Evolutionary conservation across 2,797 vertebrate genomes (phyloP), one percentile per base, ranked within the genome.

Genomic region (Lithobates sylvaticus): DNA sequence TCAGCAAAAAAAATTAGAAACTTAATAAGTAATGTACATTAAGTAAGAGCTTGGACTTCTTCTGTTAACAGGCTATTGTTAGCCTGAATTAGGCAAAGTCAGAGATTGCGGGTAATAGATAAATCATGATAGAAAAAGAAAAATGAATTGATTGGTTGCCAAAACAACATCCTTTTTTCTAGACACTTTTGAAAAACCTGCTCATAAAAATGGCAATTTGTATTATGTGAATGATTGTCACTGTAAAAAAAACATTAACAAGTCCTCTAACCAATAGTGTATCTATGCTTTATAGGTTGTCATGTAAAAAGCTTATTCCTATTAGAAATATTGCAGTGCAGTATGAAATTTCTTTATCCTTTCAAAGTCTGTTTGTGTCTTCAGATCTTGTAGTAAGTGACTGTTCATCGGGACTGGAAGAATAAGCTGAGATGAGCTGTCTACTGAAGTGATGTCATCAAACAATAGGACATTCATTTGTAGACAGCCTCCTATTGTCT

Each of bases 391-490:
- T 70, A 67, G 21, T 74, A 85, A 85, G 18, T 76, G 67, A 86
- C 73, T 85, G 69, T 39, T 80, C 71, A 85, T 67, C 79, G 42
- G 70, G n/a, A 74, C 50, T 82, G 39, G 74, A 86, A 86, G 64
- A 71, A 86, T 78, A 87, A 87, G 61, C 80, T 54, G 10, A 86
- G 80, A 78, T 76, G 76, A 78, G 64, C 68, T 87, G 86, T 79
- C 86, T 83, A 70, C 27, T 27, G 61, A 84, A 83, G 72, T 87
- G 76, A 83, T 87, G 81, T 84, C 76, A 87, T 87, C 86, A 83
- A 83, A 87, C 86, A 87, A 87, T 83, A 70, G 86, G 81, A 79
- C 42, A 78, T 79, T 84, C 86, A 83, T 65, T 74, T 83, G 61
- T 47, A 79, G 76, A 74, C 86, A 87, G 42, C 69, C 32, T 68